Evolutionary conservation across 2,888 invertebrate genomes (phyloP), one percentile per base, ranked within the genome.

Genomic region (Idaea aversata): DNA sequence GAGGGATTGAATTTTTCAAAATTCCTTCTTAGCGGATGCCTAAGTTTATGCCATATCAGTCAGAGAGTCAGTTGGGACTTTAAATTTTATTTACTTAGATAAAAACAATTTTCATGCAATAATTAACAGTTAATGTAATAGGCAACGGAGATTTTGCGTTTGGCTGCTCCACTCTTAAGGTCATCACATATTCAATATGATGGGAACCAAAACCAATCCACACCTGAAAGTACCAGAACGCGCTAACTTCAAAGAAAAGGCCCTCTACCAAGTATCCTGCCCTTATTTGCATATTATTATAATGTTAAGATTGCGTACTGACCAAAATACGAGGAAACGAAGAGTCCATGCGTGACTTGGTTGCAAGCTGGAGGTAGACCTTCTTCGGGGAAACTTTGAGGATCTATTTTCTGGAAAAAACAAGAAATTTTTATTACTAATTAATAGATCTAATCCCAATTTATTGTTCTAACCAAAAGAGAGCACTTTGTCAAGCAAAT

Each of bases 291-390:
- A 74, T 76, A 72, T 13, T 69, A 70, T 72, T 79, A 79, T 75
- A 77, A 75, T 77, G 84, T 87, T 84, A 83, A 85, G 83, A 83
- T 79, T 82, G 83, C 81, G 84, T 88, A 90, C 92, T 91, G 84
- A 92, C 92, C 91, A 85, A 82, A 85, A 87, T 90, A 91, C 88
- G 89, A 80, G 81, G 91, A 90, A 88, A 84, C 83, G 80, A 87
- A 80, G 79, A 80, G 71, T 5, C 77, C 69, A 59, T 78, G 82
- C 85, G 88, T 89, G 89, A 89, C 88, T 84, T 88, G 90, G 80
- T 83, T 77, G 80, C 75, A 78, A 73, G 86, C 81, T 70, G 75
- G 79, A 79, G 84, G 80, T 84, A 87, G 80, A 79, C 88, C 83
- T 83, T 85, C 82, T 71, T 86, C 88, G 70, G 79, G 81, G 66